Evolutionary conservation across 2,113 vertebrate species (phyloP).

Genomic region (pig (Sus scrofa)): T2T-Sscrofa CM000822.6:14063501-14064000

Average conservation of each 20-base stretch:
- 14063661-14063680: neutral
- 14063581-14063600: constrained; percentile 69
- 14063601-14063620: constrained; percentile 31
- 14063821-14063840: neutral
- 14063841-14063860: neutral
- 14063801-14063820: accelerated
- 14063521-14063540: constrained; percentile 57
- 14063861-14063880: neutral
- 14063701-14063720: neutral
- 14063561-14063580: constrained; percentile 43
- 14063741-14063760: constrained; percentile 16
- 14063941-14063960: neutral
- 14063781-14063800: neutral
- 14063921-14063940: neutral
- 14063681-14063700: neutral
- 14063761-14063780: neutral
- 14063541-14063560: constrained; percentile 46
- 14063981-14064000: neutral
- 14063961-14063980: neutral
- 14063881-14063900: neutral
- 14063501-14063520: neutral
- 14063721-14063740: neutral
- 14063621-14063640: constrained; percentile 34
- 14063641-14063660: neutral
- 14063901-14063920: neutral